Conservation (phyloP, 2,113 vertebrate species). For the Mus spicilegus region DNA sequence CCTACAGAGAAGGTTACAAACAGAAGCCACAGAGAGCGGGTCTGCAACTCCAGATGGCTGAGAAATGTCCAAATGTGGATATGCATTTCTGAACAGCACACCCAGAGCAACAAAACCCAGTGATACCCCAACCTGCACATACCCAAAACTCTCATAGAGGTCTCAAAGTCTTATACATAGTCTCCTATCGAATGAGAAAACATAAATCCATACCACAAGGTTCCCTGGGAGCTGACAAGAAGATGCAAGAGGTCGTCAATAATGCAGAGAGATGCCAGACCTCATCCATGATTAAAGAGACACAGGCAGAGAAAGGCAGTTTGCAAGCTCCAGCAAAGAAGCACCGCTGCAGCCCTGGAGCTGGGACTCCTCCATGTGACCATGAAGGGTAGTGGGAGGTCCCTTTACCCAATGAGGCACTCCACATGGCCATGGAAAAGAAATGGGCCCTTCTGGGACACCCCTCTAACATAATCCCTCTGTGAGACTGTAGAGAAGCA, state of each 20-base stretch:
- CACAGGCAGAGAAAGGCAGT: no score
- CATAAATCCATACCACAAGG: background rate
- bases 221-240: background rate
- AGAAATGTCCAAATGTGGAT: background rate
- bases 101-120: background rate
- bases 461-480: background rate
- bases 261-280: background rate
- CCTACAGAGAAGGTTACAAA: background rate
- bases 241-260: background rate
- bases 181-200: background rate
- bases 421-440: background rate
- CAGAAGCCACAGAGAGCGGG: background rate
- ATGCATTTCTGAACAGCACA: background rate
- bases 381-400: background rate
- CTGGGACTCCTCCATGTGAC: background rate
- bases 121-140: no score
- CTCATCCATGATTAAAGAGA: conserved; percentile 1
- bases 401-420: background rate
- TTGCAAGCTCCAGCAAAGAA: background rate
- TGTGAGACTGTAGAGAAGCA: background rate
- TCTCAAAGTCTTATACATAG: no score
- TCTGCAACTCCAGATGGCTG: background rate
- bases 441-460: background rate
- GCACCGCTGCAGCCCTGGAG: no score
- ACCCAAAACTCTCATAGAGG: background rate